Evolutionary conservation across 2,888 invertebrate genomes (phyloP).

Genomic region (Euphydryas editha): DNA sequence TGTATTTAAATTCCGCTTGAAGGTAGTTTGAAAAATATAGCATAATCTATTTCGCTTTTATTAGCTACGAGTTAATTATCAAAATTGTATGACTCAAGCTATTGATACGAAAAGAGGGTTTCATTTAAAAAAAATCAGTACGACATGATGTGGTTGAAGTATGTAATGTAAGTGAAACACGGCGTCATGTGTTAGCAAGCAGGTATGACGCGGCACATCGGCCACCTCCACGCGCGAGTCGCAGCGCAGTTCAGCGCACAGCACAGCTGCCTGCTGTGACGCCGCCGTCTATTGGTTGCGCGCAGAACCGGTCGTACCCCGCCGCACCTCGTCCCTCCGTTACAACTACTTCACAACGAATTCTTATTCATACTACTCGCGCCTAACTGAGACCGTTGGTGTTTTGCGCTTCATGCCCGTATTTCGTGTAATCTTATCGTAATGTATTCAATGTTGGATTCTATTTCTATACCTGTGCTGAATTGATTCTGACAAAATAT

Average conservation of each 20-base stretch:
- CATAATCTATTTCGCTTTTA: too few species aligned
- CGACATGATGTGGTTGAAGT: conserved; percentile 54
- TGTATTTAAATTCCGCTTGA: too few species aligned
- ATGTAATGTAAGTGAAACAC: conserved; percentile 65
- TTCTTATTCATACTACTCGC: conserved; percentile 80
- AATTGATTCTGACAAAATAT: conserved; percentile 40
- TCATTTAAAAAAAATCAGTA: conserved; percentile 58
- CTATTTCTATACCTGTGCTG: conserved; percentile 56
- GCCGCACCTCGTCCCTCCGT: conserved; percentile 55
- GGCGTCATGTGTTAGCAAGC: conserved; percentile 51
- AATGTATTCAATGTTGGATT: conserved; percentile 68
- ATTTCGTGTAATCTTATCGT: conserved; percentile 82
- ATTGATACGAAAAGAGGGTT: conserved; percentile 59
- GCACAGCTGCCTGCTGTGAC: conserved; percentile 77
- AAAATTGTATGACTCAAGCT: conserved; percentile 58
- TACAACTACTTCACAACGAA: conserved; percentile 74
- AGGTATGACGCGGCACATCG: conserved; percentile 68
- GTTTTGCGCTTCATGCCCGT: conserved; percentile 68
- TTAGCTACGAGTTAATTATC: too few species aligned
- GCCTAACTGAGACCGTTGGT: conserved; percentile 78
- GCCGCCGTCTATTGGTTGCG: conserved; percentile 71
- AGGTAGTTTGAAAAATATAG: too few species aligned
- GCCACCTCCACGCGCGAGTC: conserved; percentile 31
- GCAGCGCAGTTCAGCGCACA: conserved; percentile 51
- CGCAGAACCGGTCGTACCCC: conserved; percentile 71